Conservation (phyloP, 1,140 invertebrate species). For the Lethrus apterus region DNA sequence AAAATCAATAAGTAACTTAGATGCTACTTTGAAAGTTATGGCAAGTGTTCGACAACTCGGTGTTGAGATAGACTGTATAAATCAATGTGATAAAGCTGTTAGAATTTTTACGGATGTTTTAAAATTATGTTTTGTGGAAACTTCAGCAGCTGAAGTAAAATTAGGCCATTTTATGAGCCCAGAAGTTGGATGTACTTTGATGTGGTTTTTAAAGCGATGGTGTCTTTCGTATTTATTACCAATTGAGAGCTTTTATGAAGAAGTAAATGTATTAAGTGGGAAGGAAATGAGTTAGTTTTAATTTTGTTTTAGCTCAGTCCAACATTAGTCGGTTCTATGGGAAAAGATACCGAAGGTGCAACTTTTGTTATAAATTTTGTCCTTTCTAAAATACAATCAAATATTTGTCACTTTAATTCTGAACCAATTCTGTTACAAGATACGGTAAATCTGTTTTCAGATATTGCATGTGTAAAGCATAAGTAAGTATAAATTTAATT, state of each 20-base stretch:
- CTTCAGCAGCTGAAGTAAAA: slow-evolving; percentile 53
- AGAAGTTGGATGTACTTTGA: slow-evolving; percentile 66
- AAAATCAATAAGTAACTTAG: slow-evolving; percentile 22
- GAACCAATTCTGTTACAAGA: slow-evolving; percentile 37
- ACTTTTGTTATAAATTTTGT: slow-evolving; percentile 33
- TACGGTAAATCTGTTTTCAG: slow-evolving; percentile 36
- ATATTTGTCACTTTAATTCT: slow-evolving; percentile 36
- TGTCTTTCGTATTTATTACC: slow-evolving; percentile 66
- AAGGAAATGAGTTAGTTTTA: too few species aligned
- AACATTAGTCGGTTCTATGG: slow-evolving; percentile 32
- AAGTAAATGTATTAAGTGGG: slow-evolving; percentile 45
- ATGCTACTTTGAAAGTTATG: slow-evolving; percentile 41
- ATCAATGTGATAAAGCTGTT: slow-evolving; percentile 54
- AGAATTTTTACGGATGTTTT: slow-evolving; percentile 60
- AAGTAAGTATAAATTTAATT: slow-evolving; percentile 30
- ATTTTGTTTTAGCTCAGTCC: slow-evolving; percentile 34
- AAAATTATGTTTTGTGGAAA: slow-evolving; percentile 61
- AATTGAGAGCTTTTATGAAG: slow-evolving; percentile 58
- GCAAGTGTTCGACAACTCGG: slow-evolving; percentile 44
- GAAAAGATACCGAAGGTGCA: slow-evolving; percentile 39
- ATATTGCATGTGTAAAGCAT: slow-evolving; percentile 33
- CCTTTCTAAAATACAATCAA: slow-evolving; percentile 37
- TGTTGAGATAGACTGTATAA: slow-evolving; percentile 42
- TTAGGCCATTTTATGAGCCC: slow-evolving; percentile 64
- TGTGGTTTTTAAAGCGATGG: slow-evolving; percentile 78